Base-by-base conservation (phyloP, 2,797 vertebrate genomes). In the Pseudochirops cupreus region DNA sequence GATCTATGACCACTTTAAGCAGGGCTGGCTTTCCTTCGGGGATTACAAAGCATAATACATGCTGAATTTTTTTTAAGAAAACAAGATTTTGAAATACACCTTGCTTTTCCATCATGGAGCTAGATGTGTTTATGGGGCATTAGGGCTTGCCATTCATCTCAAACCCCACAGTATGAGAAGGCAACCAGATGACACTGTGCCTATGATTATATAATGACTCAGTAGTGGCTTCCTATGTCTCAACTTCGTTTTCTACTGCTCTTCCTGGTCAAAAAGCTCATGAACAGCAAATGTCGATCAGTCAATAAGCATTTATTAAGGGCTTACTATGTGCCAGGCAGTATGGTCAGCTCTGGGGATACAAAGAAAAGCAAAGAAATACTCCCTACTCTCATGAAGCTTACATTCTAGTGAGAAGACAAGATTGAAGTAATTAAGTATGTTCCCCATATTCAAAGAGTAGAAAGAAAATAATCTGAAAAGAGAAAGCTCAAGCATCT, bases 11-110 rank as follows among this genome's bases (percentile, higher is more conserved):
- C 33, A n/a, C 14, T 62, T 87, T 56, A 33, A 54, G 11, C 52
- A 92, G 33, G 16, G 55, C 31, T 39, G 89, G 18, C 16, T 52
- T 93, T 93, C 62, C 91, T 92, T 55, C 74, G 56, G 18, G 59
- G 24, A 57, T 91, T 54, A 2, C 82, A 31, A 89, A 28, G 14
- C 93, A 95, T 94, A 82, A 82, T 24, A 24, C 18, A 82, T 46
- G n/a, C 7, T 39, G 59, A 82, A 74, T 74, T 67, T 91, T 56
- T 92, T 91, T 93, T 91, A 90, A 11, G 94, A 96, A 97, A 96
- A 29, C 56, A 55, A 53, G 92, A 91, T 56, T 94, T 62, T n/a
- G 57, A 95, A 95, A 91, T 31, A 53, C 0, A 93, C 2, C 6
- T 24, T 92, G 56, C 91, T 93, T 46, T 39, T n/a, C n/a, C n/a